phyloP scores from a whole-genome alignment of 1,140 invertebrate species.

The Teleogryllus occipitalis region DNA sequence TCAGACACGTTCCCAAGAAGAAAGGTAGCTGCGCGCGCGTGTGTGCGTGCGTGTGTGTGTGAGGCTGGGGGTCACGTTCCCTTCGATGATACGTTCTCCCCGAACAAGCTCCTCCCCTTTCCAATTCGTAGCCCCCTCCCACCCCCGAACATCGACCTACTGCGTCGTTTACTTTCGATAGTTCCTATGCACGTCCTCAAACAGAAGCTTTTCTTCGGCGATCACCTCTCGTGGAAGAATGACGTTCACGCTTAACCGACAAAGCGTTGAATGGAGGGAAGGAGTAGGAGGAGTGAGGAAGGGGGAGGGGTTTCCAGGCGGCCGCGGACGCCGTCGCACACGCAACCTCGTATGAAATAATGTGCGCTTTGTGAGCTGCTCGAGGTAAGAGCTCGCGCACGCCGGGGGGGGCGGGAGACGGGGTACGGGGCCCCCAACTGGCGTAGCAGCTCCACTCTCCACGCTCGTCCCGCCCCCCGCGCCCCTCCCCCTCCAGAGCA shows the following conservation, averaged over 20 bases:
- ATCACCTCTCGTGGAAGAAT: not conserved
- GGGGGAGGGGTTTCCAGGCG: no score
- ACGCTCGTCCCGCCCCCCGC: no score
- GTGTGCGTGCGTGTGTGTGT: not conserved
- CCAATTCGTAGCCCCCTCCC: not conserved
- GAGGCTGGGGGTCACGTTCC: not conserved
- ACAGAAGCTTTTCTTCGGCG: not conserved
- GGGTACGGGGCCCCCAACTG: no score
- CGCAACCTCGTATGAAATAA: no score
- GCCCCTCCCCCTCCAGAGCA: no score
- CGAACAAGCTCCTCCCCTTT: not conserved
- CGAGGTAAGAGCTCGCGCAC: no score
- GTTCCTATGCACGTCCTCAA: not conserved
- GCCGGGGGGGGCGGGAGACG: no score
- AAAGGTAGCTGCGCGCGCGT: not conserved
- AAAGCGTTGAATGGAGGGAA: not conserved
- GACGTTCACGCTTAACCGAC: slow-evolving; percentile 10
- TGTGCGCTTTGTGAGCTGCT: no score
- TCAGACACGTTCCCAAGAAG: no score
- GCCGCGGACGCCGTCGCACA: no score
- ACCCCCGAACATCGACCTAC: not conserved
- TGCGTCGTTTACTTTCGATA: not conserved
- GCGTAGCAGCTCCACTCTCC: no score
- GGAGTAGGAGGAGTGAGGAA: no score
- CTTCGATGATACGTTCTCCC: not conserved